These are phyloP conservation scores for Phymorhynchus buccinoides DNA, from an alignment of 1,140 invertebrate species.

Conservation along the genomic window DNA sequence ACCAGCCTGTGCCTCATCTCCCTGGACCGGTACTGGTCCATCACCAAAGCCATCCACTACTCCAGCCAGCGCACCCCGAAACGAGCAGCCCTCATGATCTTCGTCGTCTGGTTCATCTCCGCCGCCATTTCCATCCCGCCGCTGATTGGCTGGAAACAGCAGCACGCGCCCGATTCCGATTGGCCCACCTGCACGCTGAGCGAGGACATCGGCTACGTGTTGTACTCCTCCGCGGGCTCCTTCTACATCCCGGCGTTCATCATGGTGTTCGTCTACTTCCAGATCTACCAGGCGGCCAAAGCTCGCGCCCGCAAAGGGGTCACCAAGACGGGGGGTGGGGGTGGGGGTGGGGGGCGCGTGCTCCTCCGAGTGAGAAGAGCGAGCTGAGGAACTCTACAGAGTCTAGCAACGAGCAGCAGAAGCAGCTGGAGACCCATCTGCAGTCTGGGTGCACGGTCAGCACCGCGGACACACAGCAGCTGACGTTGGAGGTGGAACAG, in stretches of 20 bases:
- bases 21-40: slow-evolving; percentile 96
- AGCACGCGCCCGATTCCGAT: slow-evolving; percentile 74
- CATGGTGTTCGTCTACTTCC: slow-evolving; percentile 74
- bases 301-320: slow-evolving; percentile 82
- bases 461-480: neutral
- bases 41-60: slow-evolving; percentile 95
- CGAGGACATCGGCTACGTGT: slow-evolving; percentile 74
- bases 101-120: slow-evolving; percentile 93
- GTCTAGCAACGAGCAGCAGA: slow-evolving; percentile 39
- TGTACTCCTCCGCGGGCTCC: slow-evolving; percentile 74
- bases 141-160: slow-evolving; percentile 95
- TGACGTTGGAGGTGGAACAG: too few relatives aligned
- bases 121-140: slow-evolving; percentile 96
- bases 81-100: slow-evolving; percentile 94
- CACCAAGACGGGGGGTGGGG: slow-evolving; percentile 52
- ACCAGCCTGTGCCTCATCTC: slow-evolving; percentile 97
- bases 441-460: neutral
- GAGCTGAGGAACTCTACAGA: slow-evolving; percentile 50
- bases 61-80: slow-evolving; percentile 93
- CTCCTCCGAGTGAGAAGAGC: slow-evolving; percentile 21
- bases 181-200: slow-evolving; percentile 73
- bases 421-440: neutral
- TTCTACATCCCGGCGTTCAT: slow-evolving; percentile 76
- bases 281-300: slow-evolving; percentile 68
- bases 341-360: too few relatives aligned